Evolutionary conservation across 1,140 invertebrate species (phyloP), one percentile per base, ranked within the genome.

Genomic region (Brachionus asplanchnoidis): DNA sequence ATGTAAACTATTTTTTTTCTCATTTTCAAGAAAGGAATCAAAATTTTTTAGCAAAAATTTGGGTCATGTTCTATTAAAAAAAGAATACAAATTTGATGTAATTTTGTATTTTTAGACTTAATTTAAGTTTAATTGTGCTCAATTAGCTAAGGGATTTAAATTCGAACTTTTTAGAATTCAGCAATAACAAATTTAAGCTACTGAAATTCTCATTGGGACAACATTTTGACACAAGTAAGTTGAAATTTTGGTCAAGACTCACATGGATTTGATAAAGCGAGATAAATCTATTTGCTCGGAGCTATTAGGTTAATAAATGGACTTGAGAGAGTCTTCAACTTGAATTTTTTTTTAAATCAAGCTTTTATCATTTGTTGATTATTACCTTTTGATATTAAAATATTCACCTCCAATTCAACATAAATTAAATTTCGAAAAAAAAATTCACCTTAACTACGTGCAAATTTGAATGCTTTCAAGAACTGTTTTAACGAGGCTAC

Each of bases 401-500:
- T 60, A 60, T 60, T 60, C 53, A 60, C 53, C 53, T 60, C 53
- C n/a, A 23, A 60, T 20, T 60, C n/a, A 60, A 60, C 53, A 60
- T 60, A 60, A 60, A 60, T 60, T 60, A 60, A 60, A 23, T 46
- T 60, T 60, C n/a, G 5, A 60, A 60, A 60, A 53, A 50, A 23
- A 60, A 8, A 20, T 60, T 60, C 53, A 20, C 53, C 53, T 60
- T 60, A 60, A 20, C 53, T 60, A 60, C 53, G 53, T 60, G 53
- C 53, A 60, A 60, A 23, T 60, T 60, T 60, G 53, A 60, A 60
- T 60, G 53, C 53, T 60, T 60, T 60, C 20, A 60, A 60, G 53
- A 60, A 60, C 53, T 60, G 53, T 60, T 60, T 20, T 20, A 60
- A 73, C 40, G 68, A 73, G 68, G 68, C 68, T 73, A 73, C 68